Conservation (phyloP, 2,113 vertebrate species). For the Poeciliopsis retropinna region DNA sequence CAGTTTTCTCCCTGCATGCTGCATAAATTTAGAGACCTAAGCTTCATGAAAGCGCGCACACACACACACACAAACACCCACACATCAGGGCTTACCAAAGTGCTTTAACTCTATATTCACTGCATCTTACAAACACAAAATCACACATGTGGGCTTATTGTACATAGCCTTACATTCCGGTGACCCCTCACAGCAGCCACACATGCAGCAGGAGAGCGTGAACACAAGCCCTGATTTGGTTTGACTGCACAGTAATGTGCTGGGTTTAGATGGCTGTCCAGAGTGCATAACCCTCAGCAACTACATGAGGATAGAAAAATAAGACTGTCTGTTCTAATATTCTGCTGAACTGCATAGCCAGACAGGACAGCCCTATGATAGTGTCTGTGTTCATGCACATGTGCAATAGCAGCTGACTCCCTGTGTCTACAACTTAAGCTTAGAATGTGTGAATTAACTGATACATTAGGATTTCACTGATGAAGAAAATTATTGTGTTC, state of each 20-base stretch:
- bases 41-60: not conserved
- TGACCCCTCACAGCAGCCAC: slow-evolving; percentile 31
- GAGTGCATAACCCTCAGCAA: slow-evolving; percentile 58
- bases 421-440: slow-evolving; percentile 2
- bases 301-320: slow-evolving; percentile 56
- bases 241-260: slow-evolving; percentile 61
- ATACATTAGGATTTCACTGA: not conserved
- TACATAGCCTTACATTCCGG: slow-evolving; percentile 2
- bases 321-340: slow-evolving; percentile 63
- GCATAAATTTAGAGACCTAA: slow-evolving; percentile 1
- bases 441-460: slow-evolving; percentile 1
- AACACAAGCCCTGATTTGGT: slow-evolving; percentile 45
- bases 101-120: slow-evolving; percentile 1
- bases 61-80: not conserved
- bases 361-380: slow-evolving; percentile 31
- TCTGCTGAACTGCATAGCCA: slow-evolving; percentile 47
- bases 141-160: slow-evolving; percentile 7
- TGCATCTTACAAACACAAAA: not conserved
- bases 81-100: not conserved
- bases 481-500: not conserved
- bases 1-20: not conserved
- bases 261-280: slow-evolving; percentile 60
- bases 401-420: slow-evolving; percentile 37
- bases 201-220: slow-evolving; percentile 41
- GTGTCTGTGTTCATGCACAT: slow-evolving; percentile 11